Percentiles rank a stretch among this genome's conserved stretches.
These are phyloP conservation scores for Myripristis jacobus DNA, from an alignment of 2,797 vertebrate genomes.

Conservation along the genomic window DNA sequence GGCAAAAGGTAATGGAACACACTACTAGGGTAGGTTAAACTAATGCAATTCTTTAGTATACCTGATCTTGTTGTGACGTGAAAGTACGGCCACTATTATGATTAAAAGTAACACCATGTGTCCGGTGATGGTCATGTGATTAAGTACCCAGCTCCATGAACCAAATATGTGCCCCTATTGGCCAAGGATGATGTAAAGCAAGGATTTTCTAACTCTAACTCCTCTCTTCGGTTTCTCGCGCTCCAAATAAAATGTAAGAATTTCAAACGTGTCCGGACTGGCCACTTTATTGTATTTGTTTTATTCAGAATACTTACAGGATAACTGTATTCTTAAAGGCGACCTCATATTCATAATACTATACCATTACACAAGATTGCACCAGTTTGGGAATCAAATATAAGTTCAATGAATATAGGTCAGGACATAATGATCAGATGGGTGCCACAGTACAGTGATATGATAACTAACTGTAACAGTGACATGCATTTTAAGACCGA, in stretches of 20 bases:
- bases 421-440: background rate
- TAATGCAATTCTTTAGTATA: background rate
- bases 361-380: background rate
- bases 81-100: background rate
- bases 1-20: too few species aligned
- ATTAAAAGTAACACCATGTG: too few species aligned
- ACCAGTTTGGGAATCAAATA: background rate
- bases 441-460: background rate
- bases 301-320: background rate
- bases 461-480: background rate
- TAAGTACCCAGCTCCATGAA: constrained; percentile 2
- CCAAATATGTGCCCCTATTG: background rate
- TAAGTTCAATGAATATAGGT: background rate
- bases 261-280: background rate
- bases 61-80: background rate
- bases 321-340: background rate
- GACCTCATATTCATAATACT: too few species aligned
- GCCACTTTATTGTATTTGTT: background rate
- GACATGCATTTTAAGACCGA: background rate
- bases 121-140: background rate
- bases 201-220: background rate
- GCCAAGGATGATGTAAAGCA: background rate
- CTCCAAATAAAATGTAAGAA: background rate
- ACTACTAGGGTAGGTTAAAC: too few species aligned
- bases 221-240: background rate